Percentiles rank a stretch among this genome's conserved stretches.
Conservation (phyloP, 2,113 vertebrate genomes). For the Psilopsiagon aymara region DNA sequence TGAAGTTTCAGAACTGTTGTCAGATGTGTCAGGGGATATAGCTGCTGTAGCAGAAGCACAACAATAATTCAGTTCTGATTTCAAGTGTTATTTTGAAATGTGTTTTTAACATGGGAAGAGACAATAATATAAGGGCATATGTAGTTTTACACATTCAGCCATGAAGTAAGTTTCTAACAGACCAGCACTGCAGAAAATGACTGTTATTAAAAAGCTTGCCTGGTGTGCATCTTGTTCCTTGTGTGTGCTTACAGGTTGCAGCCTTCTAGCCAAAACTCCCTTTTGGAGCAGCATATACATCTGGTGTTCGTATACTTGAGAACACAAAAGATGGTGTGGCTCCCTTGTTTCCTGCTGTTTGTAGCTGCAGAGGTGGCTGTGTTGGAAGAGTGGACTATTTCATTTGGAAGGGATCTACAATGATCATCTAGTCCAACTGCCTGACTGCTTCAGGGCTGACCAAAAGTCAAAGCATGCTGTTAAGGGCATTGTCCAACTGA, state of each 20-base stretch:
- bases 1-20: background rate
- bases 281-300: background rate
- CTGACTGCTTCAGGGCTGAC: background rate
- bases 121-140: fast-evolving
- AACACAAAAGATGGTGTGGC: background rate
- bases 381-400: background rate
- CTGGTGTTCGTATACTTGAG: background rate
- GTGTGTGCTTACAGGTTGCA: fast-evolving
- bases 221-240: background rate
- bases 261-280: background rate
- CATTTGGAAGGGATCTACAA: background rate
- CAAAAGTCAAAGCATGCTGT: background rate
- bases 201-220: background rate
- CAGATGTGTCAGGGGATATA: background rate
- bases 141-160: background rate
- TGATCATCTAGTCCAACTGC: background rate
- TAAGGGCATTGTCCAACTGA: background rate
- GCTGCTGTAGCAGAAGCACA: background rate
- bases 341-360: background rate
- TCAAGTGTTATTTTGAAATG: background rate
- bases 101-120: background rate
- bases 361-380: background rate
- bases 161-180: background rate
- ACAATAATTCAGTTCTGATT: background rate
- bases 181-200: background rate